Evolutionary conservation across 2,888 invertebrate genomes (phyloP).

Genomic region (Panorpa germanica): DNA sequence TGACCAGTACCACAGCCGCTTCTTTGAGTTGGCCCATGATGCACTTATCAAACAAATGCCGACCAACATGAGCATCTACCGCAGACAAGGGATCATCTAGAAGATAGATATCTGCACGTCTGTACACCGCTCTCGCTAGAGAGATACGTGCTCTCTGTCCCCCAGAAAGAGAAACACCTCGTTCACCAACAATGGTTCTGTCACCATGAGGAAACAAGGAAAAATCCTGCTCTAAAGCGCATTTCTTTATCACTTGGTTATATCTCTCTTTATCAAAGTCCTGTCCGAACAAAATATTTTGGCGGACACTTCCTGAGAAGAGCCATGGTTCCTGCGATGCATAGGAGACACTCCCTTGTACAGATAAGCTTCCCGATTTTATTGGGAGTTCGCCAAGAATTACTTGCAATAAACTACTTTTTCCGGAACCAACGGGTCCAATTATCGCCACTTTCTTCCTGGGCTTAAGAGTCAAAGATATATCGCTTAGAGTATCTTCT

Average conservation of each 20-base stretch:
- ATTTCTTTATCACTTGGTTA: conserved; percentile 46
- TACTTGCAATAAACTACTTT: conserved; percentile 41
- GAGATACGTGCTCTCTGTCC: conserved; percentile 74
- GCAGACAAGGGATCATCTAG: conserved; percentile 73
- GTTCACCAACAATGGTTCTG: conserved; percentile 63
- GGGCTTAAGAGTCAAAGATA: conserved; percentile 27
- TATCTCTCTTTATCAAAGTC: conserved; percentile 44
- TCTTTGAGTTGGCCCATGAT: conserved; percentile 43
- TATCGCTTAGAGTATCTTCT: conserved; percentile 26
- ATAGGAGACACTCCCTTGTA: conserved; percentile 56
- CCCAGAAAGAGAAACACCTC: conserved; percentile 58
- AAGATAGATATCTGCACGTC: conserved; percentile 60
- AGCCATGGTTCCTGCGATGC: conserved; percentile 81
- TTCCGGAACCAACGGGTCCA: conserved; percentile 22
- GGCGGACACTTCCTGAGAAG: conserved; percentile 53
- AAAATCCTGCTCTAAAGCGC: conserved; percentile 57
- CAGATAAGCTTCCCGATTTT: conserved; percentile 38
- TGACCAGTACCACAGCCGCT: conserved; percentile 56
- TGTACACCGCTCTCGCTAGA: conserved; percentile 60
- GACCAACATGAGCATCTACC: conserved; percentile 67
- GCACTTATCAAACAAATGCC: conserved; percentile 65
- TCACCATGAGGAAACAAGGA: conserved; percentile 62
- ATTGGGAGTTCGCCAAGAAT: conserved; percentile 60
- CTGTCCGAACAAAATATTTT: conserved; percentile 75
- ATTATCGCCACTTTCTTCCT: conserved; percentile 29